phyloP scores from a whole-genome alignment of 2,797 vertebrate genomes.

The Acridotheres tristis region DNA sequence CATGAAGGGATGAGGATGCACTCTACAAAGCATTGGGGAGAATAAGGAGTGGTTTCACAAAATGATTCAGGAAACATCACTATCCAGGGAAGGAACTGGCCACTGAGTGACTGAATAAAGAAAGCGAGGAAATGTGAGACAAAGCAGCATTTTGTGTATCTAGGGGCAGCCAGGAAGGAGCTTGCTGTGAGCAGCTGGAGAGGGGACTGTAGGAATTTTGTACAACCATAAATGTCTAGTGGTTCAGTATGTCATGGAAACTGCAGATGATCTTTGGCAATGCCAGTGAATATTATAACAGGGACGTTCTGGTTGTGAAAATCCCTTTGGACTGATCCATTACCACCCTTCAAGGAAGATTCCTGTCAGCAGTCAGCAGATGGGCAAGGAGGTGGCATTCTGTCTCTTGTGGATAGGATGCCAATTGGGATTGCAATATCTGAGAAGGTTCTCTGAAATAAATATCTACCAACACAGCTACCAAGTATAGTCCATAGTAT shows the following conservation, averaged over 20 bases:
- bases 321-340: neutral
- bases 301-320: neutral
- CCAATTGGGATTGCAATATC: neutral
- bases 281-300: neutral
- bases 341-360: neutral
- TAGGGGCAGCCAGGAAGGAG: constrained; percentile 13
- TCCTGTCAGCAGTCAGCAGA: neutral
- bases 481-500: neutral
- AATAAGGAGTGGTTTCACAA: neutral
- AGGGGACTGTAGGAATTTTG: neutral
- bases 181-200: constrained; percentile 30
- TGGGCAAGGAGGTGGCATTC: neutral
- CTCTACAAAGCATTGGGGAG: neutral
- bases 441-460: neutral
- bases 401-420: neutral
- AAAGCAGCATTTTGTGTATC: neutral
- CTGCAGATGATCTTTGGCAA: neutral
- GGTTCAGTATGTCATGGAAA: neutral
- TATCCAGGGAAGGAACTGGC: neutral
- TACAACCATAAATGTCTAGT: neutral
- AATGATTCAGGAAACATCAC: neutral
- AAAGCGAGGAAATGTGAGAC: neutral
- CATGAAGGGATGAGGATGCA: neutral
- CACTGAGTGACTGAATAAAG: neutral
- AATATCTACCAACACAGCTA: neutral